Base-by-base conservation (phyloP, 2,888 invertebrate genomes). In the Stramonita haemastoma region DNA sequence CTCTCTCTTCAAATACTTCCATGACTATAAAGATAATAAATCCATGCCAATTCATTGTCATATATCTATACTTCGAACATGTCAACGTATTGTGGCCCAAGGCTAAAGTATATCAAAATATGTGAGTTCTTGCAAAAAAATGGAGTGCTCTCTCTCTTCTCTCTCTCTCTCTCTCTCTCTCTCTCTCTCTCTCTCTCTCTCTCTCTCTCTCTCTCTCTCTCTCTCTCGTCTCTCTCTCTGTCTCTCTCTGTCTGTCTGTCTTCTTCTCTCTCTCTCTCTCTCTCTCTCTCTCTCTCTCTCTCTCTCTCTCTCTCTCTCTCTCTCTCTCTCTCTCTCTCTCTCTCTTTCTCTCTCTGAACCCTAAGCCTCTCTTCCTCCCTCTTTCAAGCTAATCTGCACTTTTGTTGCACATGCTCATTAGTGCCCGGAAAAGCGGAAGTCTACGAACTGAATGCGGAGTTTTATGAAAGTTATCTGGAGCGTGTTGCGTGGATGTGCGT, bases 121-220 rank as follows among this genome's bases (percentile, higher is more conserved):
- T 15, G 60, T 60, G 11, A 15, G 13, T 60, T 60, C 19, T 19
- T 60, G 60, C 19, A n/a, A n/a, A n/a, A n/a, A n/a, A n/a, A n/a
- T n/a, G n/a, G 11, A 15, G 13, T 60, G 13, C 32, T 32, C 29
- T 77, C 29, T 77, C 77, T 77, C 77, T 77, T 32, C 29, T 73
- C 32, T 79, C 79, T 79, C 32, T 79, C 79, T 79, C 73, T 79
- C 79, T 79, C 32, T 79, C 79, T 79, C 32, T 79, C 32, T 79
- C 32, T 79, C 79, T 79, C 79, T 32, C 79, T 79, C 32, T 26
- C 32, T 13, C 26, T 29, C 79, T 79, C 32, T 29, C 32, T 79
- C 79, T 79, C 32, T 19, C 11, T 32, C 13, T 79, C 32, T 29
- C 19, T 79, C 79, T 79, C 19, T 29, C 79, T 26, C 32, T 1